These are phyloP conservation scores for Carassius auratus DNA, from an alignment of 2,113 vertebrate genomes.

Conservation along the genomic window DNA sequence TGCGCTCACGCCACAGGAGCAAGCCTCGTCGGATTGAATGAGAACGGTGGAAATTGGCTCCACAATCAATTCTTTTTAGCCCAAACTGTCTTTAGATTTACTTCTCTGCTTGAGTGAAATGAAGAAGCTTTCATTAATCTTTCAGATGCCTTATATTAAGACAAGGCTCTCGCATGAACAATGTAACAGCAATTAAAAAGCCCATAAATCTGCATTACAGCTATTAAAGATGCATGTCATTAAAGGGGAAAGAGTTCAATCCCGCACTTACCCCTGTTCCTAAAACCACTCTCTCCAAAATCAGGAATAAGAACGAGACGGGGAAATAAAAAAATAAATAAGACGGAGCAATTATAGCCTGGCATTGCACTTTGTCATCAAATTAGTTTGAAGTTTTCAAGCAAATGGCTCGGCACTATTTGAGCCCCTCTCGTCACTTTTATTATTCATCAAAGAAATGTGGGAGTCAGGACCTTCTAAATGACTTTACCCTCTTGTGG, in stretches of 20 bases:
- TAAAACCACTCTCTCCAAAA: conserved; percentile 45
- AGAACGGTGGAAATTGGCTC: conserved; percentile 84
- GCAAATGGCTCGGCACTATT: conserved; percentile 86
- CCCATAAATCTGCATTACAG: conserved; percentile 94
- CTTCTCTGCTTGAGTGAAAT: conserved; percentile 87
- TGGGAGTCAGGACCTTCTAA: conserved; percentile 85
- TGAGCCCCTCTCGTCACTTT: conserved; percentile 81
- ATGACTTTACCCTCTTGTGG: conserved; percentile 94
- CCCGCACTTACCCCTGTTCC: conserved; percentile 32
- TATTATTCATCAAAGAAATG: conserved; percentile 88
- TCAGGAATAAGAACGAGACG: neutral
- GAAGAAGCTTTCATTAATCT: conserved; percentile 95
- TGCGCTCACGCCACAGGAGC: conserved; percentile 49
- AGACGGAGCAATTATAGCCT: conserved; percentile 87
- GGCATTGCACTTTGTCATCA: conserved; percentile 89
- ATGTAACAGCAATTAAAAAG: conserved; percentile 97
- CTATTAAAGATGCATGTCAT: conserved; percentile 96
- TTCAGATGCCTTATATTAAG: conserved; percentile 92
- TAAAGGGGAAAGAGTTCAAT: conserved; percentile 90
- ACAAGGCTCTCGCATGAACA: conserved; percentile 92
- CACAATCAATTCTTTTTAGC: conserved; percentile 95
- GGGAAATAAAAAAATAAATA: conserved; percentile 58
- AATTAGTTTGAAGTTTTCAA: conserved; percentile 86
- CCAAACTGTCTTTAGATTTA: conserved; percentile 89
- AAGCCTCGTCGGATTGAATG: conserved; percentile 67